These are phyloP conservation scores for Apostichopus japonicus DNA, from an alignment of 35 echinoderm and acorn worm genomes.

Conservation along the genomic window DNA sequence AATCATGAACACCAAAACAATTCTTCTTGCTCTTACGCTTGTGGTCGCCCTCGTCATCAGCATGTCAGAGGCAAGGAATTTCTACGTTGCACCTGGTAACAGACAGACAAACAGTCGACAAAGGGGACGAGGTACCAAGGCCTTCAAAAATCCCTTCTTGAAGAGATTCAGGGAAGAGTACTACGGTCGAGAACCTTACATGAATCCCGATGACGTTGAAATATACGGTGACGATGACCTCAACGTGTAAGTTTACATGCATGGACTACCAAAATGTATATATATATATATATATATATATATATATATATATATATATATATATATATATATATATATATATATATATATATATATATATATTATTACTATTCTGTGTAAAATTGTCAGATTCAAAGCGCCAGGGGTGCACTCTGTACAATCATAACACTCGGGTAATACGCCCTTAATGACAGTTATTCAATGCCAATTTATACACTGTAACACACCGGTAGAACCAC, in stretches of 20 bases:
- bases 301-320: too few relatives aligned
- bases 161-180: constrained; percentile 51
- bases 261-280: too few relatives aligned
- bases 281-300: too few relatives aligned
- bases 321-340: too few relatives aligned
- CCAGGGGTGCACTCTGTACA: too few relatives aligned
- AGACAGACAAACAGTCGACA: not conserved
- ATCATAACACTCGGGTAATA: too few relatives aligned
- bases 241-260: constrained; percentile 47
- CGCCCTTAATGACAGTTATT: too few relatives aligned
- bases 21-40: constrained; percentile 30
- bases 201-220: not conserved
- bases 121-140: constrained; percentile 4
- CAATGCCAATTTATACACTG: too few relatives aligned
- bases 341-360: too few relatives aligned
- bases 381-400: too few relatives aligned
- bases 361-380: too few relatives aligned
- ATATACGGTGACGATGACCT: not conserved
- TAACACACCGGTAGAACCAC: too few relatives aligned
- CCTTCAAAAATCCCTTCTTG: constrained; percentile 46
- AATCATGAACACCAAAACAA: constrained; percentile 51
- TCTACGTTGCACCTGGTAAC: constrained; percentile 2
- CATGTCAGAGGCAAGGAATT: constrained; percentile 40
- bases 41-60: constrained; percentile 48
- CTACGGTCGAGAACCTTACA: constrained; percentile 43